phyloP scores from a whole-genome alignment of 1,140 invertebrate species.

The Zaprionus camerounensis region DNA sequence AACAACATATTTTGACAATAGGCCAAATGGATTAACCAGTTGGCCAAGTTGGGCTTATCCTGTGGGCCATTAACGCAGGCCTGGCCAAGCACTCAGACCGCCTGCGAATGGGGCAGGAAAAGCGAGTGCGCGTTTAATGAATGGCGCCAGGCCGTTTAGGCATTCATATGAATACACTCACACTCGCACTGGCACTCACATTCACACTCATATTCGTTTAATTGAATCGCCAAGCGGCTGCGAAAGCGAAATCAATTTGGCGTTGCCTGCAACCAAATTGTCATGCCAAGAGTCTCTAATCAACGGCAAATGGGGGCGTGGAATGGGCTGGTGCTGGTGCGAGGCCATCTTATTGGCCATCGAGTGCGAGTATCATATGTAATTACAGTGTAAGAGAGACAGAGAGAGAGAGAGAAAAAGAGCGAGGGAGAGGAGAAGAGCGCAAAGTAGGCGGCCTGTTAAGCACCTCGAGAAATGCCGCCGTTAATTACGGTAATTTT shows the following conservation, averaged over 20 bases:
- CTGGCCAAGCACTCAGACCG: constrained; percentile 24
- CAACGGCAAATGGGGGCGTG: constrained; percentile 27
- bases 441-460: constrained; percentile 40
- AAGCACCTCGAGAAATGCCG: constrained; percentile 67
- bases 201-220: constrained; percentile 10
- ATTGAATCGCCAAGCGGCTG: constrained; percentile 3
- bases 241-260: constrained; percentile 62
- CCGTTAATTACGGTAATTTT: constrained; percentile 74
- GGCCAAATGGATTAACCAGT: constrained; percentile 36
- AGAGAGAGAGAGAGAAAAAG: not conserved
- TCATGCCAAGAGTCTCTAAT: constrained; percentile 50
- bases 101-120: constrained; percentile 21
- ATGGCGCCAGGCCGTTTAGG: constrained; percentile 33
- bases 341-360: constrained; percentile 55
- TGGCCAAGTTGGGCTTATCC: constrained; percentile 19
- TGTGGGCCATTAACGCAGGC: constrained; percentile 26
- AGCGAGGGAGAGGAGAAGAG: not conserved
- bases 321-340: constrained; percentile 29
- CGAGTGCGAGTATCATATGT: constrained; percentile 12
- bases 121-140: constrained; percentile 41
- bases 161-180: constrained; percentile 5
- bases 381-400: constrained; percentile 21
- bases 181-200: constrained; percentile 18
- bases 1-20: constrained; percentile 45
- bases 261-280: constrained; percentile 66